Conservation (phyloP, 92 coral and sea anemone genomes). For the Bergia puertoricense region DNA sequence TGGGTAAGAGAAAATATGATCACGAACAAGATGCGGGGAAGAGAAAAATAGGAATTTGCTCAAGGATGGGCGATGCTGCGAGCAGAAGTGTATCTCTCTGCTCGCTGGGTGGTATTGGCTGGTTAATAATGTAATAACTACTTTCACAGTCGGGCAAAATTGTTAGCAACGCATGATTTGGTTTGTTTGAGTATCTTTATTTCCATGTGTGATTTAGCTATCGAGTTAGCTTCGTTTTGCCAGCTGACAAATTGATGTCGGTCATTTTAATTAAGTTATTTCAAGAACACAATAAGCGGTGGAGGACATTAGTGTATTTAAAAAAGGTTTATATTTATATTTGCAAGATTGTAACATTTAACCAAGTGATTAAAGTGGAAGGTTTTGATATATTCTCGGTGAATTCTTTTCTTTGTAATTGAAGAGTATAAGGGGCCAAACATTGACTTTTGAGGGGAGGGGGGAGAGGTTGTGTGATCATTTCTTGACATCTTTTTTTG, state of each 20-base stretch:
- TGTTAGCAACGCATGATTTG: too few relatives aligned
- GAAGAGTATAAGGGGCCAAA: too few relatives aligned
- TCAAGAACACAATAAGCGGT: neutral
- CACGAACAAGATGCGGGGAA: too few relatives aligned
- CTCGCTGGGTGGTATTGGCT: too few relatives aligned
- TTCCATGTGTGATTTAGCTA: neutral
- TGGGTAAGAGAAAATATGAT: too few relatives aligned
- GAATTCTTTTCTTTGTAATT: neutral
- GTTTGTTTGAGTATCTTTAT: neutral
- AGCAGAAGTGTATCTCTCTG: too few relatives aligned
- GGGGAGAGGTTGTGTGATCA: too few relatives aligned
- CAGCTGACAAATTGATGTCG: neutral
- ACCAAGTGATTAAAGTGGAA: neutral
- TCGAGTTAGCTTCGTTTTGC: neutral
- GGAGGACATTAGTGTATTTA: constrained; percentile 11
- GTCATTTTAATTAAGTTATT: neutral
- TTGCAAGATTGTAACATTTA: neutral
- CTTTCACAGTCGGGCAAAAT: neutral
- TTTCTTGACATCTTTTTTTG: too few relatives aligned
- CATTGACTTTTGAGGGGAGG: too few relatives aligned
- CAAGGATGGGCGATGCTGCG: too few relatives aligned
- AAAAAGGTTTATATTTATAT: constrained; percentile 8
- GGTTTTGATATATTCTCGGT: constrained; percentile 14
- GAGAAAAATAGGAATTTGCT: too few relatives aligned
- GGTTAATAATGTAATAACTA: too few relatives aligned